Conservation (phyloP, 2,797 vertebrate species). For the Acipenser ruthenus region DNA sequence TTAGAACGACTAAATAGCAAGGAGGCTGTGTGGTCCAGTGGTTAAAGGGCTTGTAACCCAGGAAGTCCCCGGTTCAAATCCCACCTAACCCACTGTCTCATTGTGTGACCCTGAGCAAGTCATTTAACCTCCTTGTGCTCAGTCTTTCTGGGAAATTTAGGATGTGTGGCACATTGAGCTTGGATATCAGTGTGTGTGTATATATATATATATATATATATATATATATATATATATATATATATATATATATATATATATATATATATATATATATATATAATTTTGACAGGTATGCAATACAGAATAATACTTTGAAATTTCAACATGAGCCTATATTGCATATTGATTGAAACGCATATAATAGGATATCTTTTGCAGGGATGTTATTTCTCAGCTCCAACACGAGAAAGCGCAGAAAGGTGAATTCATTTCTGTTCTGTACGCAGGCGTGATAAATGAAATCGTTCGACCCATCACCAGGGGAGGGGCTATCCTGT, state of each 20-base stretch:
- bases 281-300: background rate
- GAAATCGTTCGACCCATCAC: constrained; percentile 12
- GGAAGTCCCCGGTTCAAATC: too few species aligned
- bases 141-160: too few species aligned
- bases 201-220: background rate
- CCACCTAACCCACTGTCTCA: too few species aligned
- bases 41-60: too few species aligned
- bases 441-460: constrained; percentile 21
- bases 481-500: constrained; percentile 19
- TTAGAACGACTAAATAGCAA: too few species aligned
- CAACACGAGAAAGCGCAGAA: background rate
- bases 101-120: too few species aligned
- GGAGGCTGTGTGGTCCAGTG: too few species aligned
- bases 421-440: background rate
- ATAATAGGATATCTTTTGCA: background rate
- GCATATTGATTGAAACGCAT: background rate
- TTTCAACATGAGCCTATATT: background rate
- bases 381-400: too few species aligned
- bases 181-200: too few species aligned
- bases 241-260: too few species aligned
- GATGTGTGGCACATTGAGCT: too few species aligned
- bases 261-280: background rate
- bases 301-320: background rate
- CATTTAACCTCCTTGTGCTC: too few species aligned
- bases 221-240: background rate